Evolutionary conservation across 2,888 invertebrate genomes (phyloP).

Genomic region (Pyrocoelia pectoralis): DNA sequence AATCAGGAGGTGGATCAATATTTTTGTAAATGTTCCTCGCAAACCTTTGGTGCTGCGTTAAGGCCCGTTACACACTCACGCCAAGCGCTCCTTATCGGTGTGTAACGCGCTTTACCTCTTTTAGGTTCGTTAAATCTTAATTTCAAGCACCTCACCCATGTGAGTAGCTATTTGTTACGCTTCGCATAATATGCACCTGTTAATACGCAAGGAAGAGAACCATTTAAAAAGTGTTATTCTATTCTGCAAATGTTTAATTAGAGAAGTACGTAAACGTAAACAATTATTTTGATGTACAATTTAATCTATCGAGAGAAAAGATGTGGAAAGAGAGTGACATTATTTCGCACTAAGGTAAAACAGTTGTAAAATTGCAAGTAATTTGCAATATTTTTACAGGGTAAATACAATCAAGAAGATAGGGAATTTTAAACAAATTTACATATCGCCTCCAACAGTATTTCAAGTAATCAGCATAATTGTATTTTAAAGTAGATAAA

Average conservation of each 20-base stretch:
- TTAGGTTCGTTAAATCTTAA: background rate
- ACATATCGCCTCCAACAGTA: conserved; percentile 27
- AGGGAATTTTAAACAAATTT: conserved; percentile 16
- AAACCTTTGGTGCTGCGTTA: background rate
- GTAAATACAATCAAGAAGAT: conserved; percentile 28
- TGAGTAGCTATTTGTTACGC: conserved; percentile 18
- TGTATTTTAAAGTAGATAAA: conserved; percentile 9
- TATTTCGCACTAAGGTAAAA: background rate
- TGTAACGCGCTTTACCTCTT: background rate
- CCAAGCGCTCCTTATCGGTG: background rate
- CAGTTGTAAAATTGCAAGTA: background rate
- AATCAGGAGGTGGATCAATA: conserved; percentile 20
- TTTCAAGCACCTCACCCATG: conserved; percentile 5
- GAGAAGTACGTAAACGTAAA: conserved; percentile 9
- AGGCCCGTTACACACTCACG: too few relatives aligned
- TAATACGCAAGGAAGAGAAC: conserved; percentile 34
- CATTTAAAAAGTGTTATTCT: conserved; percentile 26
- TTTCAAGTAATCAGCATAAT: conserved; percentile 15
- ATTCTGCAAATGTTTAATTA: conserved; percentile 29
- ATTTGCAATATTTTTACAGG: conserved; percentile 25
- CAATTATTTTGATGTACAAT: conserved; percentile 21
- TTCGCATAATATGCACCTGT: conserved; percentile 36
- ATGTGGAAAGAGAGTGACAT: background rate
- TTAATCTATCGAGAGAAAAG: background rate
- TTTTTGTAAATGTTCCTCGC: background rate